Conservation (phyloP, 2,113 vertebrate genomes). For the Nyctereutes procyonoides region DNA sequence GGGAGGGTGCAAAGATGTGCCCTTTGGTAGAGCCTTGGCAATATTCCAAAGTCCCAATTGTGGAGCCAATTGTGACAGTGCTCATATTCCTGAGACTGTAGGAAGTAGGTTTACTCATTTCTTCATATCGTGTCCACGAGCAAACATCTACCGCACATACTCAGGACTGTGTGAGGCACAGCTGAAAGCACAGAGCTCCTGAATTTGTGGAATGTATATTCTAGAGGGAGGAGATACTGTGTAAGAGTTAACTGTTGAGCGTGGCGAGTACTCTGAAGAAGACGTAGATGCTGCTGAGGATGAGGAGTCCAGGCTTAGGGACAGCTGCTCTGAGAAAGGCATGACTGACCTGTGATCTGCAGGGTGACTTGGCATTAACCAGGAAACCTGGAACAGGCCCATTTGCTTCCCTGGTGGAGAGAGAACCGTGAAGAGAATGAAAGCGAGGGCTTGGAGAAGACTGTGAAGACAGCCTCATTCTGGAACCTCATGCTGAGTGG, state of each 20-base stretch:
- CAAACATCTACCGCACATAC: fast-evolving
- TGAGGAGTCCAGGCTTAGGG: too few relatives aligned
- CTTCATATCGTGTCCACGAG: not conserved
- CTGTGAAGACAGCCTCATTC: not conserved
- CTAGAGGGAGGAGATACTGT: not conserved
- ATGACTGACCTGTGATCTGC: not conserved
- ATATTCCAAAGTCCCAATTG: not conserved
- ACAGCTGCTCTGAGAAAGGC: not conserved
- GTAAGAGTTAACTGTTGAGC: fast-evolving
- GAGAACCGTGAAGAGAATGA: not conserved
- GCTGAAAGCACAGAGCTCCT: not conserved
- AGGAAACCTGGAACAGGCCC: not conserved
- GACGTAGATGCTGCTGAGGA: too few relatives aligned
- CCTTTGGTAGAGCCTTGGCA: not conserved
- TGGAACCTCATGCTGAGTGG: not conserved
- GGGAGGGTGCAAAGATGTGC: fast-evolving
- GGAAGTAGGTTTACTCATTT: not conserved
- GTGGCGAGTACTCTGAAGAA: fast-evolving
- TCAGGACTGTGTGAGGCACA: not conserved
- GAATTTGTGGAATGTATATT: not conserved
- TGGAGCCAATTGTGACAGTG: too few relatives aligned
- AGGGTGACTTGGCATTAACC: not conserved
- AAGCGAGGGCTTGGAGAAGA: not conserved
- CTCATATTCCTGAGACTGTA: not conserved
- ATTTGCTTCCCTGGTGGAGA: not conserved